These are phyloP conservation scores for Hyaena hyaena DNA, from an alignment of 2,113 vertebrate genomes.

Conservation along the genomic window DNA sequence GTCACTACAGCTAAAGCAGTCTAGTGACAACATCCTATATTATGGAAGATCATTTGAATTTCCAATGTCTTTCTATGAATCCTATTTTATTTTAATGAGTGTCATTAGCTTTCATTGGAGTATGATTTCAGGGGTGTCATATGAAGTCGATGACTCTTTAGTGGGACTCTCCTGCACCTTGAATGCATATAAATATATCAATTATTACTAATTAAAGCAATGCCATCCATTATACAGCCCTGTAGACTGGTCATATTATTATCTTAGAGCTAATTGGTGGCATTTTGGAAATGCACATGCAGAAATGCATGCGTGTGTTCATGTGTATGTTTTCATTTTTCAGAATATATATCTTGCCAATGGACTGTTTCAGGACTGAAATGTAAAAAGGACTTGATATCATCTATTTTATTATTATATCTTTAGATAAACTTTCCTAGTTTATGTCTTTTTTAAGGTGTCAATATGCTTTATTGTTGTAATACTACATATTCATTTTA, in stretches of 20 bases:
- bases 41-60: conserved; percentile 38
- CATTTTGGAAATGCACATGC: conserved; percentile 29
- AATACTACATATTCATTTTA: not conserved
- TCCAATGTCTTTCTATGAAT: not conserved
- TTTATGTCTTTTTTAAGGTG: not conserved
- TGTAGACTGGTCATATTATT: conserved; percentile 24
- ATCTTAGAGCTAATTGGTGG: conserved; percentile 7
- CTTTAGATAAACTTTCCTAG: not conserved
- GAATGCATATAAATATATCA: conserved; percentile 19
- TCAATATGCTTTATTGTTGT: not conserved
- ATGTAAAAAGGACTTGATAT: not conserved
- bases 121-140: conserved; percentile 52
- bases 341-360: not conserved
- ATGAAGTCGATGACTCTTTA: conserved; percentile 49
- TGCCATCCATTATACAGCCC: not conserved
- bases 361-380: not conserved
- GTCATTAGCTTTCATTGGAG: conserved; percentile 37
- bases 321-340: not conserved
- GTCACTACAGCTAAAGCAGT: not conserved
- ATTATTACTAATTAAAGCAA: conserved; percentile 55
- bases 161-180: not conserved
- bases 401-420: not conserved
- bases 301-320: not conserved
- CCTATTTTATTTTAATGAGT: conserved; percentile 53
- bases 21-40: not conserved